Evolutionary conservation across 2,113 vertebrate genomes (phyloP).

Genomic region (Antigone vipio): DNA sequence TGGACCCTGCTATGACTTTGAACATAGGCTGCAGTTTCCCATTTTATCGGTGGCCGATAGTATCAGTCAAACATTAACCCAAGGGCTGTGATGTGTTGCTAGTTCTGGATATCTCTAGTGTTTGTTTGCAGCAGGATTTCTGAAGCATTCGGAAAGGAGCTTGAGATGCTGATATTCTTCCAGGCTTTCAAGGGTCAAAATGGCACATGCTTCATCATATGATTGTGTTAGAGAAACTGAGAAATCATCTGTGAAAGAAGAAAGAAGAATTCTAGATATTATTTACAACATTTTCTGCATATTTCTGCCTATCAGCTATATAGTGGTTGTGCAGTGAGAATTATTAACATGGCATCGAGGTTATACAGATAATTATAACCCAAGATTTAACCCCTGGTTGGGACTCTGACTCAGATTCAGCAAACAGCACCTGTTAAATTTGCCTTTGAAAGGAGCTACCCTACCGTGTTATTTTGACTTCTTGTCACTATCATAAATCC

Average conservation of each 20-base stretch:
- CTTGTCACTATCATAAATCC: slow-evolving; percentile 16
- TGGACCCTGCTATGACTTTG: background rate
- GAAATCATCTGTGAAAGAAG: background rate
- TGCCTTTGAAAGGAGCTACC: slow-evolving; percentile 40
- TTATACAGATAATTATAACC: background rate
- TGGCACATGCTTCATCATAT: background rate
- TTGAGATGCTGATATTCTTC: background rate
- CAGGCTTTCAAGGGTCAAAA: slow-evolving; percentile 29
- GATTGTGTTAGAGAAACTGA: background rate
- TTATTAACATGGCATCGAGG: background rate
- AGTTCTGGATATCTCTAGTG: background rate
- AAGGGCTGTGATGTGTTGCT: background rate
- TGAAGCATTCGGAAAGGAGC: background rate
- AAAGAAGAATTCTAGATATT: background rate
- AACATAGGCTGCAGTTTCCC: background rate
- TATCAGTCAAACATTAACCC: background rate
- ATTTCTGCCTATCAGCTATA: background rate
- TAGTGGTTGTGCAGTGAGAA: background rate
- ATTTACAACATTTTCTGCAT: background rate
- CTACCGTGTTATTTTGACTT: slow-evolving; percentile 13
- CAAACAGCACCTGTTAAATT: slow-evolving; percentile 6
- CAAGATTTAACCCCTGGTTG: background rate
- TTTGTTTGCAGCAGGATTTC: background rate
- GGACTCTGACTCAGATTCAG: slow-evolving; percentile 14
- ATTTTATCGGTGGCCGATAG: background rate